Evolutionary conservation across 2,888 invertebrate genomes (phyloP).

Genomic region (Xylocampa areola): DNA sequence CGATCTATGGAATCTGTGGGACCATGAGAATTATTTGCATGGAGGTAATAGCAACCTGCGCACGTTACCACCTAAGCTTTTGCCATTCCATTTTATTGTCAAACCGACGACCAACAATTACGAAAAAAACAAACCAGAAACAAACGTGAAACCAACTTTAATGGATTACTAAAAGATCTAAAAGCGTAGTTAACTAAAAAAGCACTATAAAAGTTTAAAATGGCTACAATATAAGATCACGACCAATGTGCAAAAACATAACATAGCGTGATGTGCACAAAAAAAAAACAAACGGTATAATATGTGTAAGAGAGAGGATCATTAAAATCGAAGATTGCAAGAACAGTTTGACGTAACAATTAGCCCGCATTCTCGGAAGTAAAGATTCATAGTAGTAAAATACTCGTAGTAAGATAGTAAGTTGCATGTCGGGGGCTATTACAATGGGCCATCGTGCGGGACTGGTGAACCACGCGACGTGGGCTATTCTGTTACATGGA

Average conservation of each 20-base stretch:
- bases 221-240: constrained; percentile 29
- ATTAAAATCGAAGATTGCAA: constrained; percentile 52
- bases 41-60: constrained; percentile 63
- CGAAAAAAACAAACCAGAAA: constrained; percentile 1
- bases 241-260: constrained; percentile 25
- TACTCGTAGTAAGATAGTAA: constrained; percentile 59
- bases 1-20: constrained; percentile 41
- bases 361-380: constrained; percentile 57
- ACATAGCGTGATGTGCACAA: constrained; percentile 40
- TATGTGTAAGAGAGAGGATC: constrained; percentile 50
- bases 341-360: constrained; percentile 65
- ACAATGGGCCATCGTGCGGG: constrained; percentile 60
- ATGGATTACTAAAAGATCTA: constrained; percentile 32
- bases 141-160: constrained; percentile 1
- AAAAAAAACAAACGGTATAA: constrained; percentile 45
- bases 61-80: constrained; percentile 56
- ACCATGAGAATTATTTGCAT: constrained; percentile 66
- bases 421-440: constrained; percentile 60
- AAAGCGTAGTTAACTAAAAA: constrained; percentile 14
- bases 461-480: constrained; percentile 54
- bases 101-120: constrained; percentile 14
- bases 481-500: constrained; percentile 38
- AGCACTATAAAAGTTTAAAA: constrained; percentile 7
- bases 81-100: constrained; percentile 35
- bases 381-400: constrained; percentile 52